Base-by-base conservation (phyloP, 1,140 invertebrate genomes). In the Helicorthomorpha holstii region DNA sequence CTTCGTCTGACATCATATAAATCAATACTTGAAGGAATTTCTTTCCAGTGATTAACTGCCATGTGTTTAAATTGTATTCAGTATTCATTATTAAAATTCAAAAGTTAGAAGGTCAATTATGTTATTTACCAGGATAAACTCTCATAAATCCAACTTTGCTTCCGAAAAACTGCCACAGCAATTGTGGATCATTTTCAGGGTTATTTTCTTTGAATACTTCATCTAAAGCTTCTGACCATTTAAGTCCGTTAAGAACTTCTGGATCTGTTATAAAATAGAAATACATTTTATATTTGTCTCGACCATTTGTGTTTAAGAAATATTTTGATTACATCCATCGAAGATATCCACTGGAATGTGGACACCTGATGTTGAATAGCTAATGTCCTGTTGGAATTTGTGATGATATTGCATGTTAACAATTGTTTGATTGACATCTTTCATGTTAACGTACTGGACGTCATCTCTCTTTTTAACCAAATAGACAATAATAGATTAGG, bases 91-190 rank as follows among this genome's bases (percentile, higher is more conserved):
- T n/a, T n/a, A n/a, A n/a, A n/a, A n/a, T n/a, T n/a, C n/a, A n/a
- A n/a, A n/a, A n/a, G n/a, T n/a, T n/a, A n/a, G n/a, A n/a, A 34
- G 29, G 45, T 27, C n/a, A 3, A 0, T 27, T 2, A 19, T 21
- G 19, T 21, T 23, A 50, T 19, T 48, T 59, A 51, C 62, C 57
- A 56, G 73, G 73, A 58, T 66, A 72, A 3, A 64, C 63, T 48
- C 72, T 59, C 62, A 74, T 65, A 53, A 74, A 68, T 10, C 73
- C 73, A 22, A 64, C 61, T 51, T 69, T 64, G 48, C 69, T 70
- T 25, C 71, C 73, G 63, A 75, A 74, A 53, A 70, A 73, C 58
- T 75, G 73, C 72, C 72, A 74, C 52, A 68, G 56, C 2, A 75
- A 61, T 14, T 65, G 57, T 3, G 59, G 54, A 63, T 73, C 64